Evolutionary conservation across 1,140 invertebrate species (phyloP), one percentile per base, ranked within the genome.

Genomic region (Ladona fulva): DNA sequence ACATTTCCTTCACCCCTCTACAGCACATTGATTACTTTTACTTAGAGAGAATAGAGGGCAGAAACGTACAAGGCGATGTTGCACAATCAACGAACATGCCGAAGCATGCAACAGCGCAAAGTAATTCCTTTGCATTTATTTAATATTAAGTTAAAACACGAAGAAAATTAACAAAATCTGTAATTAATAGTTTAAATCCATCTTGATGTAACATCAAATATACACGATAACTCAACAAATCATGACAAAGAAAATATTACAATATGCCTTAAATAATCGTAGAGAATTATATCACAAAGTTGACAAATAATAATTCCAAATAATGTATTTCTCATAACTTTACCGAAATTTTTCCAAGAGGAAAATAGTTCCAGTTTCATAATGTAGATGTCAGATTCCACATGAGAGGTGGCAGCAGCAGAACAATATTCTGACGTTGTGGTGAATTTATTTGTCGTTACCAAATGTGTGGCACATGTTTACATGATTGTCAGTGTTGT

Each of bases 21-120:
- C 52, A 66, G 52, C 52, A 66, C 52, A 66, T 66, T 66, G 52
- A 66, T 66, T 66, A 66, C 52, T 66, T 66, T 66, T 66, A 66
- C 52, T 66, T 66, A 66, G 52, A 16, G 52, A 66, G 52, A 66
- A 66, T 66, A 66, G 52, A 66, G 52, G 52, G 52, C 52, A 66
- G 52, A 66, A 66, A 66, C 52, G 52, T 66, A 66, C 52, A 66
- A 66, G 52, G 52, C 52, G 52, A 66, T 66, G 52, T 66, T 66
- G 52, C 52, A 66, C 52, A 66, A 66, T 66, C 52, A 66, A 66
- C 52, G 52, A 66, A 66, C 52, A 66, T 66, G 52, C 52, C n/a
- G 52, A 66, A 6, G 52, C 52, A 66, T 66, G 52, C 52, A 66
- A 66, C 52, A 66, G 52, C 52, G 52, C 52, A 66, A 66, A 66